Percentiles rank a stretch among this genome's conserved stretches.
phyloP scores from a whole-genome alignment of 2,113 vertebrate species.

The Sinosuthora webbiana region DNA sequence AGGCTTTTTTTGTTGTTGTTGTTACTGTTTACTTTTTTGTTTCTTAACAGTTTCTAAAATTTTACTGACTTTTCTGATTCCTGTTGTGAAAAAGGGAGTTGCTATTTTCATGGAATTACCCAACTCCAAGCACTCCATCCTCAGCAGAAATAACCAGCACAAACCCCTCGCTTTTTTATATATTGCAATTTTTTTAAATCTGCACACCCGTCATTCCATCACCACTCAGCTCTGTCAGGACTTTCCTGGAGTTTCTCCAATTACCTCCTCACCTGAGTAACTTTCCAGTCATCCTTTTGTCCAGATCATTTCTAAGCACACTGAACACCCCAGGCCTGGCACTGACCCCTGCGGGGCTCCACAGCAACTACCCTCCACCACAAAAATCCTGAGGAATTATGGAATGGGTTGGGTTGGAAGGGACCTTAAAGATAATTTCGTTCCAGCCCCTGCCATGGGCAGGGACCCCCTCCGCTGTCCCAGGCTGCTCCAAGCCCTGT shows the following conservation, averaged over 20 bases:
- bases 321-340: fast-evolving
- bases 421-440: fast-evolving
- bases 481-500: background rate
- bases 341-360: fast-evolving
- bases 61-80: background rate
- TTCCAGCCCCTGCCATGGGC: background rate
- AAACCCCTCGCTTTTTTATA: background rate
- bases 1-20: background rate
- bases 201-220: too few relatives aligned
- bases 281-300: background rate
- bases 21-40: background rate
- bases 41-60: background rate
- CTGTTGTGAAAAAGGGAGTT: background rate
- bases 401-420: background rate
- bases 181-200: background rate
- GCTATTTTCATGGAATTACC: background rate
- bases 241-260: background rate
- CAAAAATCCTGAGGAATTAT: background rate
- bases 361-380: background rate
- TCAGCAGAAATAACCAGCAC: background rate
- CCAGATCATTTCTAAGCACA: fast-evolving
- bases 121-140: fast-evolving
- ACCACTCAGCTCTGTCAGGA: background rate
- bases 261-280: background rate
- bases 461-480: fast-evolving